Conservation (phyloP, 2,797 vertebrate species). For the Notolepis coatsorum region DNA sequence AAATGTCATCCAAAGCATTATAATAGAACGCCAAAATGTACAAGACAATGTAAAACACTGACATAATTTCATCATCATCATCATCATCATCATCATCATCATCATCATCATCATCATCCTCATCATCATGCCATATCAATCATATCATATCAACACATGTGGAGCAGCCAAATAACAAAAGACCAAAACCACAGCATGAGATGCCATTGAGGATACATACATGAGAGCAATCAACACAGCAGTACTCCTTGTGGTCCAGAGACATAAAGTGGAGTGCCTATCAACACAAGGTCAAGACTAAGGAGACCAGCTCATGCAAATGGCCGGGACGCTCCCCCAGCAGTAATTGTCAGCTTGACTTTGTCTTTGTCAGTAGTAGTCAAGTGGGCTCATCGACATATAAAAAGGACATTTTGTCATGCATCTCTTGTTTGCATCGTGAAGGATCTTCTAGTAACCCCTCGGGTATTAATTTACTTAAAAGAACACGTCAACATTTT, state of each 20-base stretch:
- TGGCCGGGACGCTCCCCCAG: slow-evolving; percentile 39
- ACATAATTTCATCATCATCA: not conserved
- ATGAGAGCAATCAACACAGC: slow-evolving; percentile 64
- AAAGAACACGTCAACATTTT: too few relatives aligned
- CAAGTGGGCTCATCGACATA: slow-evolving; percentile 27
- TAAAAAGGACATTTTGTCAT: slow-evolving; percentile 27
- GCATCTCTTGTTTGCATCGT: slow-evolving; percentile 6
- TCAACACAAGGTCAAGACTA: slow-evolving; percentile 77
- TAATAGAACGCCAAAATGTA: not conserved
- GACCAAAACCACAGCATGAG: slow-evolving; percentile 30
- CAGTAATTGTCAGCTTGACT: slow-evolving; percentile 59
- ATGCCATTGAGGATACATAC: slow-evolving; percentile 53
- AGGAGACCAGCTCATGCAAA: slow-evolving; percentile 67
- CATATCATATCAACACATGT: slow-evolving; percentile 46
- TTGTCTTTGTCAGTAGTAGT: slow-evolving; percentile 45
- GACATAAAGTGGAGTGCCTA: slow-evolving; percentile 74
- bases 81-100: not conserved
- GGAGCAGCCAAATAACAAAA: slow-evolving; percentile 24
- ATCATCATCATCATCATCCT: too few relatives aligned
- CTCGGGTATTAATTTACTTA: too few relatives aligned
- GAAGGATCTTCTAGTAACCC: too few relatives aligned
- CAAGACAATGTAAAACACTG: not conserved
- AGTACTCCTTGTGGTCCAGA: slow-evolving; percentile 55
- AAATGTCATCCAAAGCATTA: slow-evolving; percentile 31
- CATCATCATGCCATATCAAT: slow-evolving; percentile 61